These are phyloP conservation scores for Chloromyia formosa DNA, from an alignment of 2,888 invertebrate genomes.

Conservation along the genomic window DNA sequence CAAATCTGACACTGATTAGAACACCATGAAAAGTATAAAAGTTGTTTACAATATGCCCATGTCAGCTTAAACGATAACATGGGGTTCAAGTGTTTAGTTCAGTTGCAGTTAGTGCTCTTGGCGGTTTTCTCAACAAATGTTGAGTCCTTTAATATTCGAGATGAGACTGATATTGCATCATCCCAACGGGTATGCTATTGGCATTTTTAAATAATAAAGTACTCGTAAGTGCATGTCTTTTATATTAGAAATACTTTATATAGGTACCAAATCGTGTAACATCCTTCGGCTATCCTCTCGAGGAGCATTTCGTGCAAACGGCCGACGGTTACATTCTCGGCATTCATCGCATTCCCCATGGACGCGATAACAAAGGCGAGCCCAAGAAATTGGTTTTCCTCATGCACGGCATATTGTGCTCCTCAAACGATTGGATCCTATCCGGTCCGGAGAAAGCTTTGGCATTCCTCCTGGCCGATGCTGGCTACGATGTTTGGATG, in stretches of 20 bases:
- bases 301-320: constrained; percentile 70
- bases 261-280: background rate
- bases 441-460: constrained; percentile 73
- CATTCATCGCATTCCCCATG: constrained; percentile 71
- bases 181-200: too few relatives aligned
- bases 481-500: constrained; percentile 69
- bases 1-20: too few relatives aligned
- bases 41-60: too few relatives aligned
- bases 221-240: too few relatives aligned
- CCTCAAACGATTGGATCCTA: constrained; percentile 77
- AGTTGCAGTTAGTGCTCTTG: too few relatives aligned
- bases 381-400: constrained; percentile 63
- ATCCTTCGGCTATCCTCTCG: constrained; percentile 66
- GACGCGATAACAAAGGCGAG: constrained; percentile 57
- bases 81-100: too few relatives aligned
- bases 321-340: constrained; percentile 76
- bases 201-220: too few relatives aligned
- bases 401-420: constrained; percentile 66
- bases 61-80: too few relatives aligned
- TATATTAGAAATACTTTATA: constrained; percentile 52
- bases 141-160: too few relatives aligned
- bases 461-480: constrained; percentile 65
- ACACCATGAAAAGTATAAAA: too few relatives aligned
- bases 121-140: too few relatives aligned
- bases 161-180: too few relatives aligned